Conservation (phyloP, 2,113 vertebrate species). For the Hemichromis elongatus region DNA sequence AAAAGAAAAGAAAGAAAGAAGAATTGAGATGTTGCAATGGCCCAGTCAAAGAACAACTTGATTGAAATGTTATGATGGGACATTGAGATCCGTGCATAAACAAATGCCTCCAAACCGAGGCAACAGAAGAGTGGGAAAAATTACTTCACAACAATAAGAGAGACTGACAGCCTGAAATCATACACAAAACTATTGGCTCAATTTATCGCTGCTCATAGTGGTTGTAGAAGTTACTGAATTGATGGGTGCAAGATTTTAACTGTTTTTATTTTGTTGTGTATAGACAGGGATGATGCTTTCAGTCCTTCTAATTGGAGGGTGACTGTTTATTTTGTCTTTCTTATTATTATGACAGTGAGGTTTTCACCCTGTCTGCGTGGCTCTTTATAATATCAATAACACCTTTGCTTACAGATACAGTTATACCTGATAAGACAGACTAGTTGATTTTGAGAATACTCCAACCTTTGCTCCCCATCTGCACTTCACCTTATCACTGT, state of each 20-base stretch:
- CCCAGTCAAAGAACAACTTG: background rate
- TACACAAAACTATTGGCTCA: background rate
- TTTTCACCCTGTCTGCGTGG: background rate
- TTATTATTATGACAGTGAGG: background rate
- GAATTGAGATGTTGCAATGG: background rate
- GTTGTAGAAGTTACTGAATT: background rate
- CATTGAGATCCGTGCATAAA: background rate
- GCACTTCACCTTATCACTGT: background rate
- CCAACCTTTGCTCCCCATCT: background rate
- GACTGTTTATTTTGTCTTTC: background rate
- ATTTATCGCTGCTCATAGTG: background rate
- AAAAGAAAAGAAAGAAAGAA: background rate
- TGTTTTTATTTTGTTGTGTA: background rate
- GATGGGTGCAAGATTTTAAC: background rate
- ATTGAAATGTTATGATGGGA: background rate
- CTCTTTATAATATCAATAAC: background rate
- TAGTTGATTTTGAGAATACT: background rate
- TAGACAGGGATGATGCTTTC: background rate
- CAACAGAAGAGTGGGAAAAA: background rate
- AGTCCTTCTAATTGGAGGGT: fast-evolving
- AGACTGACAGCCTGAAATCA: background rate
- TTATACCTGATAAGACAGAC: background rate
- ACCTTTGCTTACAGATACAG: background rate
- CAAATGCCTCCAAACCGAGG: background rate
- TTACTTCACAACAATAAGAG: background rate